phyloP scores from a whole-genome alignment of 2,888 invertebrate genomes.

The Pediacus dermestoides region DNA sequence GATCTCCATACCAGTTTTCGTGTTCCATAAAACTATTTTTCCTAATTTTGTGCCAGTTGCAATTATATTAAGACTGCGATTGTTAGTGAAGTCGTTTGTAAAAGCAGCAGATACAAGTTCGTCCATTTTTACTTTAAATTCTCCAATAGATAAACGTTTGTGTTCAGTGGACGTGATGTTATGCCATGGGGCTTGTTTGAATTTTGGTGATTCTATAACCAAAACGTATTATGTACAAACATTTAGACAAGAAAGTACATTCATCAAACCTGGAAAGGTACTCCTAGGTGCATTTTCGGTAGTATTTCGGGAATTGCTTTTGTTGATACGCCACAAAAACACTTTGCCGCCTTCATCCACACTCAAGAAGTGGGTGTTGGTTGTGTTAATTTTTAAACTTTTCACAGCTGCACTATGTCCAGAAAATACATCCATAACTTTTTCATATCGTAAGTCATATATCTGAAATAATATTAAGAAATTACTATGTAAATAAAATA shows the following conservation, averaged over 20 bases:
- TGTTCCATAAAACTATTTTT: constrained; percentile 29
- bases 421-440: constrained; percentile 52
- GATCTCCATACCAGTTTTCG: constrained; percentile 14
- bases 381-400: constrained; percentile 55
- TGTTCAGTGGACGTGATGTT: constrained; percentile 37
- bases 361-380: constrained; percentile 57
- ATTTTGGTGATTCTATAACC: constrained; percentile 40
- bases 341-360: constrained; percentile 56
- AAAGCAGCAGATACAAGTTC: constrained; percentile 36
- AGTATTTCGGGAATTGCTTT: constrained; percentile 2
- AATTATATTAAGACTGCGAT: constrained; percentile 22
- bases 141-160: constrained; percentile 22
- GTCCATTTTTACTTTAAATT: constrained; percentile 21
- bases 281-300: too few species aligned
- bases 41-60: constrained; percentile 29
- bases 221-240: too few species aligned
- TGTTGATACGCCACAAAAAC: constrained; percentile 54
- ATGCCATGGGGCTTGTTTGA: constrained; percentile 41
- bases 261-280: constrained; percentile 27
- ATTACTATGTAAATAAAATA: constrained; percentile 17
- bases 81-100: constrained; percentile 25
- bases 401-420: constrained; percentile 51
- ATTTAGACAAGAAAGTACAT: too few species aligned
- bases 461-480: too few species aligned
- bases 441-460: constrained; percentile 58